A percentile compares a stretch with the other conserved stretches of the same genome.
phyloP scores from a whole-genome alignment of 2,797 vertebrate species.

The Neosalanx taihuensis region DNA sequence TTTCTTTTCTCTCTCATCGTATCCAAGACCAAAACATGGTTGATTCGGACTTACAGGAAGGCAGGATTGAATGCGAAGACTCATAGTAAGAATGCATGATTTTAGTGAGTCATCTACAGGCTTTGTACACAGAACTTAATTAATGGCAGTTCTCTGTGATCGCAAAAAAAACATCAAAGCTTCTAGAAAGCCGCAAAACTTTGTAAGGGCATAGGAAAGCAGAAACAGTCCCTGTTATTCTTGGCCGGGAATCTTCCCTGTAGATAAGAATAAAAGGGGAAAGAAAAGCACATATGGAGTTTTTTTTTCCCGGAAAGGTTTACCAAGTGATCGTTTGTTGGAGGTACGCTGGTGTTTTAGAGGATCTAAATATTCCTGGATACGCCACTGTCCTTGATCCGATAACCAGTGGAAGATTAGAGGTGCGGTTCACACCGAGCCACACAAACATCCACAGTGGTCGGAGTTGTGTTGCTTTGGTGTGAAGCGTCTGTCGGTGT shows the following conservation, averaged over 20 bases:
- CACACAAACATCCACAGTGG: too few species aligned
- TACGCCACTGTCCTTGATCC: not conserved
- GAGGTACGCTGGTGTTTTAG: not conserved
- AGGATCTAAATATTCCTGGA: not conserved
- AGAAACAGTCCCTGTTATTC: slow-evolving; percentile 14
- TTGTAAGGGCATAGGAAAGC: slow-evolving; percentile 9
- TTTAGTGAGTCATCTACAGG: not conserved
- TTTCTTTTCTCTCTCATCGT: not conserved
- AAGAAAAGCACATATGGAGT: not conserved
- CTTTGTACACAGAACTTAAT: slow-evolving; percentile 11
- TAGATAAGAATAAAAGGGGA: slow-evolving; percentile 11
- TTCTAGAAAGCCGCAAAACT: slow-evolving; percentile 12
- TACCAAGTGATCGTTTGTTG: not conserved
- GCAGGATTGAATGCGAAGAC: not conserved
- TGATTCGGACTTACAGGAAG: not conserved
- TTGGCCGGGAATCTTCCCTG: not conserved
- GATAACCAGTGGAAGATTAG: too few species aligned
- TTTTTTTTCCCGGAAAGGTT: not conserved
- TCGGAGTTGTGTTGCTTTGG: too few species aligned
- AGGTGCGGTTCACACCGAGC: too few species aligned
- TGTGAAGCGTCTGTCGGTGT: too few species aligned
- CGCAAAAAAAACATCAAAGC: slow-evolving; percentile 13
- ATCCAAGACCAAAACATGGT: not conserved
- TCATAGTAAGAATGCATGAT: not conserved
- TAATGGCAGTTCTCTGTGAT: slow-evolving; percentile 19